Base-by-base conservation (phyloP, 2,888 invertebrate species). In the Mellilla xanthometata region DNA sequence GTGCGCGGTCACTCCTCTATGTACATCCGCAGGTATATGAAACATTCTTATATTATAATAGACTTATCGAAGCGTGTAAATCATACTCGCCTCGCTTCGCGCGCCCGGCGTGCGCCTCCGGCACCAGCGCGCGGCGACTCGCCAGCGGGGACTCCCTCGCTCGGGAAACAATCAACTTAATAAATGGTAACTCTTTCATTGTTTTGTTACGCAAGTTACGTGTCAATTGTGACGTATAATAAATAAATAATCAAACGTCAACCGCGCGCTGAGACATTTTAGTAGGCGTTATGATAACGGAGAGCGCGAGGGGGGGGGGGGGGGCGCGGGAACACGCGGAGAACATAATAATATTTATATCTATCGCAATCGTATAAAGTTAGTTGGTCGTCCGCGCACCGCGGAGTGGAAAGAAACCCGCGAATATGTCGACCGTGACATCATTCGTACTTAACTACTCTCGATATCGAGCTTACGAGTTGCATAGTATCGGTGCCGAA, bases 331-430 rank as follows among this genome's bases (percentile, higher is more conserved):
- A 22, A n/a, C 38, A 23, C 23, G 10, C 28, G n/a, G 34, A 47
- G 32, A 35, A 36, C 27, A 49, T 38, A 35, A 23, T n/a, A n/a
- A n/a, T n/a, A n/a, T n/a, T n/a, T n/a, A n/a, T n/a, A 23, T 36
- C 36, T 36, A 31, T 40, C 48, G 60, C 62, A 58, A 51, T 52
- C 38, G 60, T 66, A 67, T 63, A 61, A 63, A 68, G 70, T 65
- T 69, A 72, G 49, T 76, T 75, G 74, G 74, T 76, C 74, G 63
- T 62, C 62, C 60, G 58, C 56, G 62, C 62, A 53, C 45, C 31
- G 34, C 26, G 32, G 13, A 50, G 42, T 39, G 50, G 45, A 52
- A 57, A 51, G 42, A 46, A 55, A 60, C 52, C 52, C 58, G 45
- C 56, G 59, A 59, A 49, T 65, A 66, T 58, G 49, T 58, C 52